Conservation (phyloP, 1,140 invertebrate species). For the Radopholus similis region DNA sequence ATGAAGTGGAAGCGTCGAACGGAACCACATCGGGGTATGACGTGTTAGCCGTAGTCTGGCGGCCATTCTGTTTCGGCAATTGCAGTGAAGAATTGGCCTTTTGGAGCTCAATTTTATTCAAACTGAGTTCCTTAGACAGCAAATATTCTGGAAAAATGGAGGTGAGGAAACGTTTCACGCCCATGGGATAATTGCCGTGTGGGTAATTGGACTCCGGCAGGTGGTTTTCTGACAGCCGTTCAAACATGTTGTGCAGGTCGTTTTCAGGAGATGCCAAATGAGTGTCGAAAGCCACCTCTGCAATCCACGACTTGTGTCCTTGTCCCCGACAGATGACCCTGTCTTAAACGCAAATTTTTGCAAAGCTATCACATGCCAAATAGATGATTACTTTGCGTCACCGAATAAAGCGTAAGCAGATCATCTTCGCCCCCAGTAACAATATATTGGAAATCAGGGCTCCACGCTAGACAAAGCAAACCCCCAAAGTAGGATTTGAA, state of each 20-base stretch:
- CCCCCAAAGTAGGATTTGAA: constrained; percentile 78
- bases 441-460: constrained; percentile 60
- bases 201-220: too few relatives aligned
- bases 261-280: too few relatives aligned
- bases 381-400: constrained; percentile 24
- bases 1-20: background rate
- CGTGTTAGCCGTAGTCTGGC: too few relatives aligned
- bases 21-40: too few relatives aligned
- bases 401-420: constrained; percentile 91
- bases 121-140: too few relatives aligned
- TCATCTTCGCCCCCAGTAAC: constrained; percentile 85
- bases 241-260: too few relatives aligned
- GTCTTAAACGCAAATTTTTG: constrained; percentile 69
- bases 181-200: too few relatives aligned
- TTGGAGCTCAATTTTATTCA: constrained; percentile 1
- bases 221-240: too few relatives aligned
- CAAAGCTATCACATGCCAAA: background rate
- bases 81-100: background rate
- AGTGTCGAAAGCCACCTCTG: too few relatives aligned
- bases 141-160: too few relatives aligned
- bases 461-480: constrained; percentile 89
- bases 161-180: too few relatives aligned
- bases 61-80: background rate
- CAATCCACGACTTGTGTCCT: constrained; percentile 89
- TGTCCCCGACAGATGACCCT: constrained; percentile 90